These are phyloP conservation scores for Oenanthe melanoleuca DNA, from an alignment of 2,113 vertebrate genomes.

Conservation along the genomic window DNA sequence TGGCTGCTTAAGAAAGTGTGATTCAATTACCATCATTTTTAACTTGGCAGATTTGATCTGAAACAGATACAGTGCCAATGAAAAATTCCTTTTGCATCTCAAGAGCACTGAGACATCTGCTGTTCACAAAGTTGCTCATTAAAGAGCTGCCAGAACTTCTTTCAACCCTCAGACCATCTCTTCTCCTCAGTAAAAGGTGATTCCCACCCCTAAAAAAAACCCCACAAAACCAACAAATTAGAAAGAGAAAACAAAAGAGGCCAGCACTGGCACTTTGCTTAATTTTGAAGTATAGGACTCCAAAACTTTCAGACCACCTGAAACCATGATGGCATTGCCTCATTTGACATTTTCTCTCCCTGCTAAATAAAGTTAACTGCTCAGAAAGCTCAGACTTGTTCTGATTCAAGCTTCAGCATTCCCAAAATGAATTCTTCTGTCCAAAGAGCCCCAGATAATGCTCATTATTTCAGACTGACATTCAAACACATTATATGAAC, in stretches of 20 bases:
- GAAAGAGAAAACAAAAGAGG: not conserved
- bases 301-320: not conserved
- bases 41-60: not conserved
- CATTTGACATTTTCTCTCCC: not conserved
- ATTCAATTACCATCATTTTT: not conserved
- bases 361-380: not conserved
- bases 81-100: not conserved
- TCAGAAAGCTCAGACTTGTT: not conserved
- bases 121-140: not conserved
- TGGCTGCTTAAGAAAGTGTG: not conserved
- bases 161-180: not conserved
- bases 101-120: not conserved
- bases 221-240: not conserved
- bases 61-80: not conserved
- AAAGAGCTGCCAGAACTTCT: not conserved
- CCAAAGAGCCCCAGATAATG: not conserved
- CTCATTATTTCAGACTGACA: not conserved
- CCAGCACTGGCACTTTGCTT: not conserved
- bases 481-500: not conserved
- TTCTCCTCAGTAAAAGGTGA: not conserved
- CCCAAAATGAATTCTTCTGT: not conserved
- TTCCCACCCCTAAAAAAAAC: fast-evolving
- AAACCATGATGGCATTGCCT: not conserved
- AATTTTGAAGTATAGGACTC: not conserved
- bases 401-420: not conserved